A percentile compares a stretch with the other conserved stretches of the same genome.
Evolutionary conservation across 2,888 invertebrate species (phyloP).

Genomic region (Gasteruption jaculator): DNA sequence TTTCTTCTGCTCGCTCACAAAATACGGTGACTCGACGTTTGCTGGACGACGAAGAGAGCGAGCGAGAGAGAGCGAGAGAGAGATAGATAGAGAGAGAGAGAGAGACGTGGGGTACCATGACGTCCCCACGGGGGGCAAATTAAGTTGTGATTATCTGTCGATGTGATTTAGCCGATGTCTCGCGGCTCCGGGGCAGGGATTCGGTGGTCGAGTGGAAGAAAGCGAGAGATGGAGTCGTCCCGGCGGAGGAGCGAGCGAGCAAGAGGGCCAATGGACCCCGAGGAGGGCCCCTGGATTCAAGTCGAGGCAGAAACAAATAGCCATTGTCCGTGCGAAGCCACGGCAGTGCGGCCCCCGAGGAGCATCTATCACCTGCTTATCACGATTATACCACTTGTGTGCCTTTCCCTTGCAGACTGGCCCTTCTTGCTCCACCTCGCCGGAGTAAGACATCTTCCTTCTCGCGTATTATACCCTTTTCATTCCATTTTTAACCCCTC

Average conservation of each 20-base stretch:
- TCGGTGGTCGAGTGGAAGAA: conserved; percentile 7
- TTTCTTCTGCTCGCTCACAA: too few species aligned
- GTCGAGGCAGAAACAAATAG: conserved; percentile 50
- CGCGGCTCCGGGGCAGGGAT: conserved; percentile 3
- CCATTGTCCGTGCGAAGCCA: conserved; percentile 46
- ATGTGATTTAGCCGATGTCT: conserved; percentile 47
- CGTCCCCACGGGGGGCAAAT: conserved; percentile 47
- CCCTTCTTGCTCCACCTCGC: conserved; percentile 21
- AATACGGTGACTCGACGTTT: conserved; percentile 28
- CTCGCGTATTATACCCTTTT: conserved; percentile 22
- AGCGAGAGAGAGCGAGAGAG: too few species aligned
- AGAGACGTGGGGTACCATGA: conserved; percentile 23
- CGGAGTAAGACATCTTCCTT: conserved; percentile 40
- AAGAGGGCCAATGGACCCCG: conserved; percentile 9
- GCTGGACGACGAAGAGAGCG: too few species aligned
- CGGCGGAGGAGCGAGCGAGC: conserved; percentile 8
- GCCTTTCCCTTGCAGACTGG: conserved; percentile 32
- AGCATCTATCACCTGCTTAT: conserved; percentile 53
- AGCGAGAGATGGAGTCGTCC: conserved; percentile 5
- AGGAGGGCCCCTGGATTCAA: conserved; percentile 23
- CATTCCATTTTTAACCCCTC: conserved; percentile 33
- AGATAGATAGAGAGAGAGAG: too few species aligned
- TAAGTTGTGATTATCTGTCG: conserved; percentile 52
- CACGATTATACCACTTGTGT: conserved; percentile 51
- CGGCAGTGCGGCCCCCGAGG: conserved; percentile 44